A percentile compares a stretch with the other conserved stretches of the same genome.
These are phyloP conservation scores for Hepsetus odoe DNA, from an alignment of 2,113 vertebrate genomes.

Conservation along the genomic window DNA sequence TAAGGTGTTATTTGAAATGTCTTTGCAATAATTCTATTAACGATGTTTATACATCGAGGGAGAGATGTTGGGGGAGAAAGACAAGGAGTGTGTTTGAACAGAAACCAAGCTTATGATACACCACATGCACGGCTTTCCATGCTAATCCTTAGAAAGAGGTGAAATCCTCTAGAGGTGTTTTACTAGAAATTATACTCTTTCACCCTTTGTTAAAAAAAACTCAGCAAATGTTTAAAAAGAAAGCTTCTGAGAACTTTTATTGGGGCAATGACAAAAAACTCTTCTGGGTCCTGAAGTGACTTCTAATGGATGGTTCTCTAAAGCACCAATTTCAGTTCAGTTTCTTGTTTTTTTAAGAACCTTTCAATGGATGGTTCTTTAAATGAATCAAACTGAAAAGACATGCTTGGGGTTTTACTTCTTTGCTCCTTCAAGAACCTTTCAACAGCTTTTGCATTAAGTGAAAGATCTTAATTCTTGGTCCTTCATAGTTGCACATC, in stretches of 20 bases:
- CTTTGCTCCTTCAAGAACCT: too few species aligned
- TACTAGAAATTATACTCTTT: slow-evolving; percentile 46
- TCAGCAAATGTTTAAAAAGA: slow-evolving; percentile 20
- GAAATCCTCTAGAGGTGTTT: slow-evolving; percentile 58
- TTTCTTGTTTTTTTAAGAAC: too few species aligned
- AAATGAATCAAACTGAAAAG: too few species aligned
- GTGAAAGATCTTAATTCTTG: too few species aligned
- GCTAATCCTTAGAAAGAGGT: slow-evolving; percentile 66
- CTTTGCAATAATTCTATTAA: slow-evolving; percentile 54
- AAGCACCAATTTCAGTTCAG: too few species aligned
- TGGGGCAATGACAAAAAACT: not conserved
- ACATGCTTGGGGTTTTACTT: too few species aligned
- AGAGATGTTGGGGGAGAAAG: slow-evolving; percentile 18
- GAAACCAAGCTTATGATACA: slow-evolving; percentile 50
- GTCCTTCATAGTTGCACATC: not conserved
- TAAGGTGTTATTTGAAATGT: slow-evolving; percentile 62
- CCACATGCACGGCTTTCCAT: slow-evolving; percentile 52
- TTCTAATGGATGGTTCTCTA: not conserved
- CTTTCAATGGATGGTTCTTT: not conserved
- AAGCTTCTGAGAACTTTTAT: not conserved
- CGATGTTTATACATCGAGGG: slow-evolving; percentile 47
- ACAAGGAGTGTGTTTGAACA: not conserved
- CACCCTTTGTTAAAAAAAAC: slow-evolving; percentile 46
- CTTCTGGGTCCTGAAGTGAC: not conserved
- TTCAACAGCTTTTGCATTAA: too few species aligned